phyloP scores from a whole-genome alignment of 2,888 invertebrate genomes.

The Drosophila vallismaia region DNA sequence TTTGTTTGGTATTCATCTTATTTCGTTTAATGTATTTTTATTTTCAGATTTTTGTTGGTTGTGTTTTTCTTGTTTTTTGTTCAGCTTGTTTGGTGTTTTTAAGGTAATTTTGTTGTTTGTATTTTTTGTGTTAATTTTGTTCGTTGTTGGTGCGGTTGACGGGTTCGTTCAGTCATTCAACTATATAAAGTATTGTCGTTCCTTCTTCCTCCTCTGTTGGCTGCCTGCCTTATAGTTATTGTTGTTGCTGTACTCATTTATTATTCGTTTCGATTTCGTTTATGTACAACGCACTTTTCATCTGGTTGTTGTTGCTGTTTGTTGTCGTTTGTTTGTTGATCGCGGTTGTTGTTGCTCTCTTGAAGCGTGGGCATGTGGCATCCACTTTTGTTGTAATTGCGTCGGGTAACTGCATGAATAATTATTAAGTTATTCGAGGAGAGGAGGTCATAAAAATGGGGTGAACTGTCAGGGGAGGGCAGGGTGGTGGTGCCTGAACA shows the following conservation, averaged over 20 bases:
- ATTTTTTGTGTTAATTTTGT: conserved; percentile 79
- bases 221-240: conserved; percentile 5
- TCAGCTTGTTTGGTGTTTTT: conserved; percentile 79
- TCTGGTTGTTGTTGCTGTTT: conserved; percentile 29
- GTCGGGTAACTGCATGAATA: conserved; percentile 77
- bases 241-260: conserved; percentile 49
- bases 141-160: conserved; percentile 67
- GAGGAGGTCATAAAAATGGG: conserved; percentile 27
- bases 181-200: conserved; percentile 78
- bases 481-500: background rate
- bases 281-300: conserved; percentile 52
- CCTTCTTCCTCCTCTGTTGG: conserved; percentile 41
- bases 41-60: conserved; percentile 67
- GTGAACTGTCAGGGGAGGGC: background rate
- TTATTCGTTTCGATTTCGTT: conserved; percentile 79
- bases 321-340: conserved; percentile 23
- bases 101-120: conserved; percentile 75
- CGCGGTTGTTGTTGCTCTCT: conserved; percentile 40
- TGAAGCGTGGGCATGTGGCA: conserved; percentile 76
- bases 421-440: conserved; percentile 71
- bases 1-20: conserved; percentile 80
- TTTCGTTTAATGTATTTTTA: conserved; percentile 79
- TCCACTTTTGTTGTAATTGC: conserved; percentile 77
- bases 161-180: conserved; percentile 78
- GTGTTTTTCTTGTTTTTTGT: conserved; percentile 36